Base-by-base conservation (phyloP, 2,888 invertebrate species). In the Theretra japonica region DNA sequence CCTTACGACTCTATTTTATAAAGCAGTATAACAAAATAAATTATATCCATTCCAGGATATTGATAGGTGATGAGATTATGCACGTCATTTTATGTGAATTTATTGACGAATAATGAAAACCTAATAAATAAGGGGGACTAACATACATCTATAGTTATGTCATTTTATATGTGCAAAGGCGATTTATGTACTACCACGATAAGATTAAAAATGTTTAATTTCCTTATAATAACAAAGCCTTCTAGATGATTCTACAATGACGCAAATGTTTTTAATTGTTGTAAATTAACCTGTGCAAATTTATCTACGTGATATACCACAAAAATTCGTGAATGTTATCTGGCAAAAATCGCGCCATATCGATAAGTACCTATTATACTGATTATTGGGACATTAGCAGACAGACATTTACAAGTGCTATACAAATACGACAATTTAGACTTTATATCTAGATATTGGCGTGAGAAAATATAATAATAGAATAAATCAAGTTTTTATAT, bases 301-400 rank as follows among this genome's bases (percentile, higher is more conserved):
- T 53, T 48, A 23, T 48, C 41, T 48, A 2, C 41, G 41, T 41
- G 23, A 65, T 21, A 65, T 62, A 33, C 33, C 62, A 19, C 21
- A 41, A 23, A 23, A 48, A 53, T 53, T 53, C 23, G 41, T 23
- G 48, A 65, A 65, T 48, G 65, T 65, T 41, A 65, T 65, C 48
- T 65, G 17, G 21, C 17, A 17, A 48, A 48, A 65, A 53, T 53
- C 53, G 53, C 23, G 41, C 21, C 0, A 17, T 23, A 48, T 65
- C 62, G 41, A 33, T 15, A 41, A 11, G 41, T 48, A n/a, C n/a
- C n/a, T n/a, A 65, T 59, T 53, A n/a, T 53, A 19, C 17, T n/a
- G 48, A 48, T 48, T 48, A 48, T 65, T 48, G 23, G 21, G 33
- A 41, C 23, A 65, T 48, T 48, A 41, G 23, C 48, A 41, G 17